Percentiles rank a stretch among this genome's conserved stretches.
Evolutionary conservation across 2,797 vertebrate species (phyloP).

Genomic region (Macropodus opercularis): DNA sequence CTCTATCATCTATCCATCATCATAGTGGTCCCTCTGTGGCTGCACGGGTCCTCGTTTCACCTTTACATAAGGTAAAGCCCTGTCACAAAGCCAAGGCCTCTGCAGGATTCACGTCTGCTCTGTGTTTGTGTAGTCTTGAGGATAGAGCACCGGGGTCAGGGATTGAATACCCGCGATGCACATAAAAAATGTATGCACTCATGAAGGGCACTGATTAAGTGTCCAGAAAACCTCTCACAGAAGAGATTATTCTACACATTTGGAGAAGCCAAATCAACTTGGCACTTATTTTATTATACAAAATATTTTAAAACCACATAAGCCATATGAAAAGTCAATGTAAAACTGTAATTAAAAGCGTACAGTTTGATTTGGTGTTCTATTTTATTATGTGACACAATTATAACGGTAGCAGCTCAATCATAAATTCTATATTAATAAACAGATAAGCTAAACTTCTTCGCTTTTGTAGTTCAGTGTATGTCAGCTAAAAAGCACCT

Average conservation of each 20-base stretch:
- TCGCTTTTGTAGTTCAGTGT: neutral
- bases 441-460: too few relatives aligned
- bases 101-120: constrained; percentile 22
- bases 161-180: constrained; percentile 3
- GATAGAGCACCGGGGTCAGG: constrained; percentile 8
- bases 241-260: neutral
- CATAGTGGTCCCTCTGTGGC: constrained; percentile 58
- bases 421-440: too few relatives aligned
- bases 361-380: too few relatives aligned
- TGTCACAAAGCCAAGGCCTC: constrained; percentile 31
- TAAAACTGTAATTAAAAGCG: too few relatives aligned
- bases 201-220: neutral
- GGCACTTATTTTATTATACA: neutral
- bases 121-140: constrained; percentile 1
- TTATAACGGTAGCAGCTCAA: too few relatives aligned
- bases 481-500: neutral
- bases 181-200: constrained; percentile 21
- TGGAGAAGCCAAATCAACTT: too few relatives aligned
- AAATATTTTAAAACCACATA: neutral
- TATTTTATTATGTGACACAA: too few relatives aligned
- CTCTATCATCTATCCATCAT: constrained; percentile 72
- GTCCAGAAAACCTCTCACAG: neutral
- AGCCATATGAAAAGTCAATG: too few relatives aligned
- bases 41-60: constrained; percentile 45
- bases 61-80: constrained; percentile 38